Evolutionary conservation across 2,113 vertebrate genomes (phyloP).

Genomic region (Epinephelus lanceolatus): DNA sequence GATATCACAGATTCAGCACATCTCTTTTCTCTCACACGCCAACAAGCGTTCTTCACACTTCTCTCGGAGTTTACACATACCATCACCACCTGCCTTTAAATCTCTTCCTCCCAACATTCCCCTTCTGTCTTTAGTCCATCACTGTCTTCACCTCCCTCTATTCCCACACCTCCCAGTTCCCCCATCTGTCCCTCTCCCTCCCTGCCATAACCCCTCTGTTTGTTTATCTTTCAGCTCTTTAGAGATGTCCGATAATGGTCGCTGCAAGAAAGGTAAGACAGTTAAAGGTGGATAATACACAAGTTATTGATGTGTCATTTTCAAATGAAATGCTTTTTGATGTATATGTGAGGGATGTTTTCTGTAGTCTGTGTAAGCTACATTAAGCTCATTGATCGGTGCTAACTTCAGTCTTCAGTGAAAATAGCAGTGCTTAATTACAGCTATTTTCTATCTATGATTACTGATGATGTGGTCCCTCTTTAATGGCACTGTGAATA

Average conservation of each 20-base stretch:
- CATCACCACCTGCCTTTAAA: background rate
- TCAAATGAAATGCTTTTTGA: background rate
- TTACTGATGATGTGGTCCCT: too few species aligned
- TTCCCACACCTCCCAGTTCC: slow-evolving; percentile 4
- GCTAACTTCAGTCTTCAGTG: background rate
- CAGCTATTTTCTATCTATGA: too few species aligned
- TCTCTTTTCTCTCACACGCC: background rate
- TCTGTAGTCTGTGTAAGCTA: background rate
- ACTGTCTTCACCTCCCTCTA: slow-evolving; percentile 1
- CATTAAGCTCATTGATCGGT: background rate
- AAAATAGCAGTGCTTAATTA: background rate
- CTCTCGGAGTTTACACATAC: background rate
- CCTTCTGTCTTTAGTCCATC: background rate
- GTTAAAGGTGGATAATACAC: background rate
- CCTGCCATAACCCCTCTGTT: slow-evolving; percentile 21
- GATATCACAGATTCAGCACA: background rate
- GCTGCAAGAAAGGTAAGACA: slow-evolving; percentile 62
- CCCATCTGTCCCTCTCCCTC: background rate
- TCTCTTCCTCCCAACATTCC: background rate
- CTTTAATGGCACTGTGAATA: background rate
- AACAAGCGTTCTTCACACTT: background rate
- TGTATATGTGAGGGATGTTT: background rate
- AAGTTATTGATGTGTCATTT: background rate
- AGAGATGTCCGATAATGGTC: slow-evolving; percentile 76
- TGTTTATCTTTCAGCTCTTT: slow-evolving; percentile 77